Evolutionary conservation across 1,140 invertebrate genomes (phyloP), one percentile per base, ranked within the genome.

Genomic region (Temnothorax nylanderi): DNA sequence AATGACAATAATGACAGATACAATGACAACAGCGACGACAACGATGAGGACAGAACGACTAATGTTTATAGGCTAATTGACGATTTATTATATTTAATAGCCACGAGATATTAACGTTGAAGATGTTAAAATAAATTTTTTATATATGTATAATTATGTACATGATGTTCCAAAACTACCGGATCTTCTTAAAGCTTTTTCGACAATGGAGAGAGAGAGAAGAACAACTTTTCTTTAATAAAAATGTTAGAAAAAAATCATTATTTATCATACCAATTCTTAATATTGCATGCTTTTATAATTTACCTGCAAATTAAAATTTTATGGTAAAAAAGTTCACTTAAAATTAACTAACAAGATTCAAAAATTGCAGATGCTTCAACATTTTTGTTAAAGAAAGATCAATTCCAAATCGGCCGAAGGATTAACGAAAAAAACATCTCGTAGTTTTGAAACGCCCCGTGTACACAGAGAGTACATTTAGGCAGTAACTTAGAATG

Each of bases 61-160:
- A 64, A 47, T 64, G 58, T 74, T 58, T 89, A 81, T 54, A 86
- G 75, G 32, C 47, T 87, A 71, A 74, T 80, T 84, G 85, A 87
- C 41, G 65, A 87, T 87, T 74, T 71, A 89, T 85, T 74, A 88
- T 91, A 91, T 88, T 89, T 86, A 91, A 90, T 91, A 90, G 89
- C 78, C 86, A 88, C 71, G 87, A 90, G 78, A 90, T 89, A 90
- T 90, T 89, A 86, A 80, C 56, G 71, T 90, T 88, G 71, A 87
- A 78, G 26, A 65, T 84, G 80, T 81, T 87, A 71, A 44, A 58
- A 60, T 82, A 60, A 51, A 87, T 89, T 62, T 58, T 80, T 32
- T 80, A 76, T 87, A 56, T 80, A 54, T 82, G 67, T 78, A 49
- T 72, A 80, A 76, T 72, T 81, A 89, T 26, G 58, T 71, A 58